Base-by-base conservation (phyloP, 2,113 vertebrate genomes). In the Tetrax tetrax region DNA sequence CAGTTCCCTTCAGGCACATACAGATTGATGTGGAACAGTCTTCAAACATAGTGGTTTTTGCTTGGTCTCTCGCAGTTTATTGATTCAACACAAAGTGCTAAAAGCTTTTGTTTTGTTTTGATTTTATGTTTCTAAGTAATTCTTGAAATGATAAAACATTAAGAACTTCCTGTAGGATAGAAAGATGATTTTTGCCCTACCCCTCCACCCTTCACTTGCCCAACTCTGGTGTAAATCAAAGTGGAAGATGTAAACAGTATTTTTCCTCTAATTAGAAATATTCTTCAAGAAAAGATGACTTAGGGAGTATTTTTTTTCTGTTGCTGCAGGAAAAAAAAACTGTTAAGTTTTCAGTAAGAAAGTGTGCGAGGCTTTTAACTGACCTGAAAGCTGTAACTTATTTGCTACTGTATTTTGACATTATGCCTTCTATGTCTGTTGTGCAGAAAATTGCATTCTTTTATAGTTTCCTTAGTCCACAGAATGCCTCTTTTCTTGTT, bases 151-250 rank as follows among this genome's bases (percentile, higher is more conserved):
- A 16, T 53, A 43, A 69, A 31, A 8, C 12, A 48, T 51, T 33
- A 35, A 35, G 31, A 48, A 70, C 38, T 93, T 87, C 17, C 64
- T 81, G 28, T 47, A 74, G 41, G n/a, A 18, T 8, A 23, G 11
- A 77, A 53, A 38, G 8, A 4, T 61, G 6, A 0, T 1, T 2
- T 76, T 81, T 70, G 1, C 9, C 11, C 60, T 65, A 35, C 2
- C 3, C 3, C 14, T 5, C 6, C 3, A 27, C 8, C 5, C 3
- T 4, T 64, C 8, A 8, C 7, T 63, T 64, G 12, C 35, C 53
- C 28, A 54, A 0, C 6, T 35, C 9, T 65, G n/a, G 7, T 43
- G 27, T 64, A 66, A 75, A 41, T 61, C 13, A 10, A 35, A 80
- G 28, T 28, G 74, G 59, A 92, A 65, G 24, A 61, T 48, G 7